Percentiles rank a stretch among this genome's conserved stretches.
phyloP scores from a whole-genome alignment of 30 jellyfish, hydroid and myxozoan species.

The Sanderia malayensis region DNA sequence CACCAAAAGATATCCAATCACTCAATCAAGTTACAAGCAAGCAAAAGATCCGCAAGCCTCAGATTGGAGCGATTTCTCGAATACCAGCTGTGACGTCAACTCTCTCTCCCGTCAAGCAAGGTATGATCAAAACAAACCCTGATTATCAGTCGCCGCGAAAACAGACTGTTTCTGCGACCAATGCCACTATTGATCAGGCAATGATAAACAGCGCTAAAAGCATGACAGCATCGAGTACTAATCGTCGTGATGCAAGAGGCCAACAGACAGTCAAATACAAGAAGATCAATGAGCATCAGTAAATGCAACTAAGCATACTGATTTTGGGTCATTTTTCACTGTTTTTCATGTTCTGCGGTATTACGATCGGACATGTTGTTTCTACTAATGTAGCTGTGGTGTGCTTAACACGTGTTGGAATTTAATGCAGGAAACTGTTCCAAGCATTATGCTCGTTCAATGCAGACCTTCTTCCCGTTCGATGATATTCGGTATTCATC shows the following conservation, averaged over 20 bases:
- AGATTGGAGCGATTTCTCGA: conserved; percentile 33
- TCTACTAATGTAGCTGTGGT: too few relatives aligned
- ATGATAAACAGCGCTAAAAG: background rate
- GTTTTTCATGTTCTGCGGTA: too few relatives aligned
- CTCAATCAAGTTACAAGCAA: background rate
- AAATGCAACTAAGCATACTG: too few relatives aligned
- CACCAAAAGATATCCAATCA: background rate
- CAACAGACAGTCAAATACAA: conserved; percentile 6
- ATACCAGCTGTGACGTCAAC: conserved; percentile 46
- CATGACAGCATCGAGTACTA: background rate
- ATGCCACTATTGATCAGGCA: background rate
- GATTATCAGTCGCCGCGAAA: conserved; percentile 8
- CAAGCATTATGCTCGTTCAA: too few relatives aligned
- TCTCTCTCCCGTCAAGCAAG: conserved; percentile 46
- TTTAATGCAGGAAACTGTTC: too few relatives aligned
- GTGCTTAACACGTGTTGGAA: background rate
- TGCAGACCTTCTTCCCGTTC: too few relatives aligned
- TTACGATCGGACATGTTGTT: too few relatives aligned
- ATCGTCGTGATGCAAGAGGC: background rate
- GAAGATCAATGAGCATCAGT: background rate
- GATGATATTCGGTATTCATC: too few relatives aligned
- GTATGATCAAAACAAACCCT: conserved; percentile 20
- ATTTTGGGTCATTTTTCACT: too few relatives aligned
- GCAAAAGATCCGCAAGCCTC: conserved; percentile 43
- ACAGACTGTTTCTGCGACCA: conserved; percentile 1